phyloP scores from a whole-genome alignment of 2,888 invertebrate genomes.

The Phaedon cochleariae region DNA sequence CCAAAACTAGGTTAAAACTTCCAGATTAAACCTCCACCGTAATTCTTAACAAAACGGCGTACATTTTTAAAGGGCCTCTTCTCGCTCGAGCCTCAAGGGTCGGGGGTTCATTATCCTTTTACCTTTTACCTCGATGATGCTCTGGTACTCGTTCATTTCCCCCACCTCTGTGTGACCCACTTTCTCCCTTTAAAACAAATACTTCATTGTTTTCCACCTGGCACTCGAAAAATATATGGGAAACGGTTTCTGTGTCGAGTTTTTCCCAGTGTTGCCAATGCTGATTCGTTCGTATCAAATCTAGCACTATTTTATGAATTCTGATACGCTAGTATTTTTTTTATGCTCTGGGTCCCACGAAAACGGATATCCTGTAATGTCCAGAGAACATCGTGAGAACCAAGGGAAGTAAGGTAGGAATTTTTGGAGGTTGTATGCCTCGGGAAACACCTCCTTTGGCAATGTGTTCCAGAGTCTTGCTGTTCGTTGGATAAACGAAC shows the following conservation, averaged over 20 bases:
- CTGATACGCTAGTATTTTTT: no score
- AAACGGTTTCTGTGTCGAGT: slow-evolving; percentile 19
- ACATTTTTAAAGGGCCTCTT: slow-evolving; percentile 28
- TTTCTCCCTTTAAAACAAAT: slow-evolving; percentile 24
- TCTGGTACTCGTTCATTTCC: slow-evolving; percentile 8
- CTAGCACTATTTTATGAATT: no score
- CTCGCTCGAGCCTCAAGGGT: slow-evolving; percentile 27
- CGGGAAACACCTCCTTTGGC: no score
- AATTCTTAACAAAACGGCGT: slow-evolving; percentile 31
- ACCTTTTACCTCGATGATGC: slow-evolving; percentile 29
- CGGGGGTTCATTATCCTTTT: slow-evolving; percentile 39
- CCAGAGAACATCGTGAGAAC: no score
- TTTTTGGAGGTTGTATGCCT: no score
- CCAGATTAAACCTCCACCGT: slow-evolving; percentile 13
- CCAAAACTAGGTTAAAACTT: slow-evolving; percentile 14
- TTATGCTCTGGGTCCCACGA: no score
- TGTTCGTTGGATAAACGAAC: no score
- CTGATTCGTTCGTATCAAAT: no score
- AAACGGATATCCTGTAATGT: no score
- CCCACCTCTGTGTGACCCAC: slow-evolving; percentile 9
- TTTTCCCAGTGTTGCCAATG: slow-evolving; percentile 3
- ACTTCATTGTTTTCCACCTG: slow-evolving; percentile 26
- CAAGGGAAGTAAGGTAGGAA: no score
- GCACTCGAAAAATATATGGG: slow-evolving; percentile 21
- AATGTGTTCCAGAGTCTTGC: no score